A percentile compares a stretch with the other conserved stretches of the same genome.
Conservation (phyloP, 92 coral and sea anemone genomes). For the Scolanthus callimorphus region DNA sequence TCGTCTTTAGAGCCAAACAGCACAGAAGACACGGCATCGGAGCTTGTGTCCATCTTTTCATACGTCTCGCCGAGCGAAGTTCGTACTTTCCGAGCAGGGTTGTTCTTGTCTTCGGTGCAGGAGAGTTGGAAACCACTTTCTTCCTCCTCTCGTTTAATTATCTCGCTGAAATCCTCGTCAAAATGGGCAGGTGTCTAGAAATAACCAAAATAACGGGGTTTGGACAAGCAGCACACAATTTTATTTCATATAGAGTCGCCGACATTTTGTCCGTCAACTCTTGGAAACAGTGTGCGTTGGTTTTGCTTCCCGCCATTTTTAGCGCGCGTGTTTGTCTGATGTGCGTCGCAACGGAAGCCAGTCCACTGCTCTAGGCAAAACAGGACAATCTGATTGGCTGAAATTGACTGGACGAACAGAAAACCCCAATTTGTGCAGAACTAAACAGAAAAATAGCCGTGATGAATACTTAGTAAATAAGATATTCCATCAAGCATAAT, state of each 20-base stretch:
- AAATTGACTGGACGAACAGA: too few species aligned
- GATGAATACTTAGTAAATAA: too few species aligned
- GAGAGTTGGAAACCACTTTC: slow-evolving; percentile 81
- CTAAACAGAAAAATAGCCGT: too few species aligned
- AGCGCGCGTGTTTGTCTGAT: too few species aligned
- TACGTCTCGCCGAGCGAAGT: slow-evolving; percentile 72
- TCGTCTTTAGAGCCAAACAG: neutral
- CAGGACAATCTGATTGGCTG: too few species aligned
- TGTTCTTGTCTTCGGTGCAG: slow-evolving; percentile 39
- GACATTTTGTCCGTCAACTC: too few species aligned
- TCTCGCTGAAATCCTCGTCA: slow-evolving; percentile 93
- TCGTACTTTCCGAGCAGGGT: slow-evolving; percentile 53
- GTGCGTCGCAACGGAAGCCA: too few species aligned
- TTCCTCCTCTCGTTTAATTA: slow-evolving; percentile 84
- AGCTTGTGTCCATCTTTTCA: slow-evolving; percentile 17
- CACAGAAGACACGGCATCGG: slow-evolving; percentile 9
- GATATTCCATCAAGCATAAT: too few species aligned
- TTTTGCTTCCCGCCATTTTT: too few species aligned
- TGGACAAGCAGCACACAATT: neutral
- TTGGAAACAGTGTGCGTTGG: neutral
- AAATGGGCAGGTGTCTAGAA: slow-evolving; percentile 78
- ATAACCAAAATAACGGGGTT: neutral
- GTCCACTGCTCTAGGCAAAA: too few species aligned
- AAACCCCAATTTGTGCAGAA: too few species aligned
- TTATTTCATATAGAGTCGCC: neutral